Percentiles rank a stretch among this genome's conserved stretches.
phyloP scores from a whole-genome alignment of 2,113 vertebrate genomes.

The Climacteris rufus region DNA sequence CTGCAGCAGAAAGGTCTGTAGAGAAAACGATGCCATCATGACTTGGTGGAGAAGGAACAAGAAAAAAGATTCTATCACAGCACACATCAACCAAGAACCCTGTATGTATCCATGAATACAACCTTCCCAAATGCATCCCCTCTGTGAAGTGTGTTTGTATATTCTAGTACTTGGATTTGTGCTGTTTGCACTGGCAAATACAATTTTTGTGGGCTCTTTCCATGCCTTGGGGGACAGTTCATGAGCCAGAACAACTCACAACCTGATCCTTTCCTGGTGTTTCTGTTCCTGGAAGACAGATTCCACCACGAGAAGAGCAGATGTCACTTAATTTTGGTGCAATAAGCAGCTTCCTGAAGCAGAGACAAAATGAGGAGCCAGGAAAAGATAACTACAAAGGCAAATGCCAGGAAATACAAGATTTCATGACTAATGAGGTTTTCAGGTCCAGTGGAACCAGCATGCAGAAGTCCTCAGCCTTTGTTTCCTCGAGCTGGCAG shows the following conservation, averaged over 20 bases:
- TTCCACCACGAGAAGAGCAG: not conserved
- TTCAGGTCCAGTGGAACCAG: not conserved
- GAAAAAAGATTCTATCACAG: not conserved
- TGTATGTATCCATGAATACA: not conserved
- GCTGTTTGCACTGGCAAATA: not conserved
- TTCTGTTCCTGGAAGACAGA: constrained; percentile 10
- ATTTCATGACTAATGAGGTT: not conserved
- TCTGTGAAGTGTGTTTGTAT: not conserved
- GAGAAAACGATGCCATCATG: not conserved
- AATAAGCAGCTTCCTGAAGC: constrained; percentile 12
- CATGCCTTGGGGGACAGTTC: not conserved
- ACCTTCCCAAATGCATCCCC: not conserved
- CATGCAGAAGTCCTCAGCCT: not conserved
- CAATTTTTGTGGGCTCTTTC: not conserved
- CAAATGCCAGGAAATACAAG: not conserved
- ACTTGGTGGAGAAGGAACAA: not conserved
- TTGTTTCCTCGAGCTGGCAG: not conserved
- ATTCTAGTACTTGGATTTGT: not conserved
- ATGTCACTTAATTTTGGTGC: not conserved
- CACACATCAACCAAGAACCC: not conserved
- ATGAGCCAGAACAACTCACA: not conserved
- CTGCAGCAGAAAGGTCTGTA: not conserved
- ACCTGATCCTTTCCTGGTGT: not conserved
- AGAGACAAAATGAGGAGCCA: not conserved
- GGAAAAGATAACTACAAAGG: not conserved